Evolutionary conservation across 2,113 vertebrate species (phyloP).

Genomic region (Cebus imitator): DNA sequence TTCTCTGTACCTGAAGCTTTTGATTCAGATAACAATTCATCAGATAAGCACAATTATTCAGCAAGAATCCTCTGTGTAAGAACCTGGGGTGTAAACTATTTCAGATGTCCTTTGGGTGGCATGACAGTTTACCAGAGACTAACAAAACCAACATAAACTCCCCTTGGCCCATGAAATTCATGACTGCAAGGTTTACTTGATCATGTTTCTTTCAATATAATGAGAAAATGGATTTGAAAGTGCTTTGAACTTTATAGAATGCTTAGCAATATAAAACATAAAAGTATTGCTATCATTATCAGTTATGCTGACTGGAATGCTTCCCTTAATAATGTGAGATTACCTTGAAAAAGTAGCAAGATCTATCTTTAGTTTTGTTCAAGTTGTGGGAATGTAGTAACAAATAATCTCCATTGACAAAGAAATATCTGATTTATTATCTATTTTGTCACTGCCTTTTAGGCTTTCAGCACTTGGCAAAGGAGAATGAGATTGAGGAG

Average conservation of each 20-base stretch:
- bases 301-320: background rate
- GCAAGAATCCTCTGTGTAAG: background rate
- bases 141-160: background rate
- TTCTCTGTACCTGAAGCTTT: slow-evolving; percentile 51
- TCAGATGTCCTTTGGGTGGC: background rate
- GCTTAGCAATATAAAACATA: slow-evolving; percentile 4
- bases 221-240: slow-evolving; percentile 37
- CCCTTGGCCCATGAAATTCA: slow-evolving; percentile 34
- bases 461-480: slow-evolving; percentile 34
- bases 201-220: slow-evolving; percentile 24
- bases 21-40: slow-evolving; percentile 52
- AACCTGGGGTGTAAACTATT: background rate
- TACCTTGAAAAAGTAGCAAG: slow-evolving; percentile 40
- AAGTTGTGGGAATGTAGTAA: background rate
- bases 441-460: slow-evolving; percentile 40
- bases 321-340: background rate
- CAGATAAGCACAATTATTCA: slow-evolving; percentile 37
- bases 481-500: background rate
- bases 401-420: slow-evolving; percentile 42
- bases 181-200: background rate
- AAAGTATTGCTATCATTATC: slow-evolving; percentile 15
- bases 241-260: slow-evolving; percentile 48
- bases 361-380: slow-evolving; percentile 33
- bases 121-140: background rate
- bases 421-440: slow-evolving; percentile 45